phyloP scores from a whole-genome alignment of 2,797 vertebrate species.

The Sebastes miniatus region DNA sequence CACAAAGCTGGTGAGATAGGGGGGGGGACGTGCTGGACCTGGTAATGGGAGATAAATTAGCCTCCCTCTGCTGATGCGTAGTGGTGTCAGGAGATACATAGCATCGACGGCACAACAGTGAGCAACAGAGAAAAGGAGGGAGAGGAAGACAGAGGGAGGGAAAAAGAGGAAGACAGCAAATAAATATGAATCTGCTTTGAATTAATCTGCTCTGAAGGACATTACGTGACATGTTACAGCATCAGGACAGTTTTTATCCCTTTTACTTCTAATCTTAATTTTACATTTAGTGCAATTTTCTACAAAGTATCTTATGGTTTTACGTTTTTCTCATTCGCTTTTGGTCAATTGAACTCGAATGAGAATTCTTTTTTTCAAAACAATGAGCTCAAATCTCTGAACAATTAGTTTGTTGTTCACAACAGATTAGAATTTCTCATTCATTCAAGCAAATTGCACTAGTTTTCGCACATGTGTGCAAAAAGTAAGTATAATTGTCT shows the following conservation, averaged over 20 bases:
- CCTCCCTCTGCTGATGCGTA: not conserved
- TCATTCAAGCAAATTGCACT: too few species aligned
- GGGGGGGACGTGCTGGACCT: not conserved
- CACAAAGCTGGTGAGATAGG: not conserved
- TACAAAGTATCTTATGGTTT: not conserved
- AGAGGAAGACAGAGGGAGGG: not conserved
- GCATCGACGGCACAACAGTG: not conserved
- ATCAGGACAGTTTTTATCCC: not conserved
- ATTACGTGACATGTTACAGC: not conserved
- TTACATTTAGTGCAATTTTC: not conserved
- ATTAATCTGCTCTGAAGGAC: not conserved
- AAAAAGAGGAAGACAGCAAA: not conserved
- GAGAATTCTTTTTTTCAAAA: too few species aligned
- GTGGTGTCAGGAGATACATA: conserved; percentile 16
- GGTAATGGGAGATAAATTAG: conserved; percentile 44
- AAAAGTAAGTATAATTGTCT: too few species aligned
- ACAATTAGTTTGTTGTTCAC: too few species aligned
- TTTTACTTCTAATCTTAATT: too few species aligned
- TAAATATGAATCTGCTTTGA: not conserved
- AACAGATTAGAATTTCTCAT: too few species aligned
- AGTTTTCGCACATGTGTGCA: too few species aligned
- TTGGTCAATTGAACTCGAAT: too few species aligned
- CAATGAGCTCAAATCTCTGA: too few species aligned
- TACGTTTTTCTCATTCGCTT: not conserved
- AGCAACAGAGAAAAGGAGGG: not conserved